These are phyloP conservation scores for Erithacus rubecula DNA, from an alignment of 2,797 vertebrate genomes.

Conservation along the genomic window DNA sequence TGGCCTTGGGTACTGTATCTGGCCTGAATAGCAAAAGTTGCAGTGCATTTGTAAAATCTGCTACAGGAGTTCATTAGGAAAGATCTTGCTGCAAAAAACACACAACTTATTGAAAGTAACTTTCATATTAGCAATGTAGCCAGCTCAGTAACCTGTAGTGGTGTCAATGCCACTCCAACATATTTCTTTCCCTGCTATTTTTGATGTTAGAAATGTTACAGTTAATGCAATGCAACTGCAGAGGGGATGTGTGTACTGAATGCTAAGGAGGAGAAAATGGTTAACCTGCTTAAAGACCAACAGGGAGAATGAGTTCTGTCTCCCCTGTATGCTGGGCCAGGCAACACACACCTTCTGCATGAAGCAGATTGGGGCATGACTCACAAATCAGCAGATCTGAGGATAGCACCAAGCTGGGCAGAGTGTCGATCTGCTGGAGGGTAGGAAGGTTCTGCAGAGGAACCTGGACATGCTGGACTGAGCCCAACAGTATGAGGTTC, in stretches of 20 bases:
- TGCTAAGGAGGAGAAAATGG: conserved; percentile 15
- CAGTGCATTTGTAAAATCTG: background rate
- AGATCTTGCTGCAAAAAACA: background rate
- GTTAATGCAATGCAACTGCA: background rate
- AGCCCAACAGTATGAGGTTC: background rate
- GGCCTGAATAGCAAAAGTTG: rapidly evolving
- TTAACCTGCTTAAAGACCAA: background rate
- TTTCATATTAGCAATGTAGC: background rate
- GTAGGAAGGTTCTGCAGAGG: background rate
- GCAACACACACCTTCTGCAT: background rate
- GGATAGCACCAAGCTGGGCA: background rate
- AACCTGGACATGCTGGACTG: background rate
- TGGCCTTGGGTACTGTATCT: background rate
- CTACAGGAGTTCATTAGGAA: background rate
- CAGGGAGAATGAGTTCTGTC: background rate
- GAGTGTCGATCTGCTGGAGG: rapidly evolving
- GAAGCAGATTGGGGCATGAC: rapidly evolving
- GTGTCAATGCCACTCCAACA: background rate
- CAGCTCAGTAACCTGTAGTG: background rate
- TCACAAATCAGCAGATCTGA: background rate
- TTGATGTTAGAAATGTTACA: background rate
- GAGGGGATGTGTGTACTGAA: background rate
- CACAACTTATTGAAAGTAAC: background rate
- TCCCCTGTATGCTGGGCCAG: background rate
- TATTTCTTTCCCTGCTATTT: background rate